Percentiles rank a stretch among this genome's conserved stretches.
These are phyloP conservation scores for Sphaeridia pumilis DNA, from an alignment of 2,888 invertebrate genomes.

Conservation along the genomic window DNA sequence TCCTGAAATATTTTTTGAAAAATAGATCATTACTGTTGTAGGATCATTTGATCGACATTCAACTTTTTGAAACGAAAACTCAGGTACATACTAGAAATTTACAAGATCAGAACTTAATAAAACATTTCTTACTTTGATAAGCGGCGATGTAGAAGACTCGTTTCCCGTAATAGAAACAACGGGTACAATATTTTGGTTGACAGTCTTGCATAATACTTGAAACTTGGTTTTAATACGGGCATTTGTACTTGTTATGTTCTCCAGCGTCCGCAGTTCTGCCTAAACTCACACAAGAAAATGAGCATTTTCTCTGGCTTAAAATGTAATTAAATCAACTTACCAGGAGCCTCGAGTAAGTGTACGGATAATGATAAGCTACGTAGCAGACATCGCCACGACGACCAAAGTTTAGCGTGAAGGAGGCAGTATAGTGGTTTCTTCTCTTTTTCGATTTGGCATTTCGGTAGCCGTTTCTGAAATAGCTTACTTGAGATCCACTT, in stretches of 20 bases:
- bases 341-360: slow-evolving; percentile 65
- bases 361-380: slow-evolving; percentile 77
- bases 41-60: no score
- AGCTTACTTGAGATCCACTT: slow-evolving; percentile 63
- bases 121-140: no score
- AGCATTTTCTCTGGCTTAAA: background rate
- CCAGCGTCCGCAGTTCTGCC: slow-evolving; percentile 54
- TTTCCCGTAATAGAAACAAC: slow-evolving; percentile 59
- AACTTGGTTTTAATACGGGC: slow-evolving; percentile 50
- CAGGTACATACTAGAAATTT: no score
- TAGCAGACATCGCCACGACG: slow-evolving; percentile 68
- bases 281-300: slow-evolving; percentile 37
- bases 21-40: no score
- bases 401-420: slow-evolving; percentile 64
- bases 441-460: slow-evolving; percentile 47
- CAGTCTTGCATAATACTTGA: slow-evolving; percentile 57
- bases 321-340: slow-evolving; percentile 42
- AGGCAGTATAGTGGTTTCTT: slow-evolving; percentile 57
- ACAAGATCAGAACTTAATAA: no score
- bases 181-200: slow-evolving; percentile 61
- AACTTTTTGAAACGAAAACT: no score
- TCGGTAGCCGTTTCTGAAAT: slow-evolving; percentile 61
- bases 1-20: slow-evolving; percentile 14
- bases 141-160: background rate
- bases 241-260: slow-evolving; percentile 40